Conservation (phyloP, 2,113 vertebrate genomes). For the Plectropomus leopardus region DNA sequence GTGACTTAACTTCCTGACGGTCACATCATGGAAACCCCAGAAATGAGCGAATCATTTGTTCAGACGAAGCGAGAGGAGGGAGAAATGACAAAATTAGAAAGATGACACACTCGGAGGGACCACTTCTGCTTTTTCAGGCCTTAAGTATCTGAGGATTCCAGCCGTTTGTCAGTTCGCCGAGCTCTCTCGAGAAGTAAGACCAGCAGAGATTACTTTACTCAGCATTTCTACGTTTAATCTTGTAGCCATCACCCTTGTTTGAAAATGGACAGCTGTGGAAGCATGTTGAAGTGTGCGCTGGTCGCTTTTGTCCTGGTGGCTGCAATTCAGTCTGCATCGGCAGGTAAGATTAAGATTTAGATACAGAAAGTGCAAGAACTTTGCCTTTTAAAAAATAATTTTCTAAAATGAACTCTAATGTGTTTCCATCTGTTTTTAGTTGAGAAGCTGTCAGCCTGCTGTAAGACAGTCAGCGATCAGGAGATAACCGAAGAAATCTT, state of each 20-base stretch:
- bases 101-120: constrained; percentile 25
- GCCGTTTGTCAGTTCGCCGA: not conserved
- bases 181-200: not conserved
- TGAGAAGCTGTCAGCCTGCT: constrained; percentile 58
- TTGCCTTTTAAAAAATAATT: not conserved
- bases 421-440: not conserved
- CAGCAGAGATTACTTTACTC: not conserved
- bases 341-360: constrained; percentile 30
- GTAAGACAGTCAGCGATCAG: not conserved
- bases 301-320: constrained; percentile 27
- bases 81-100: not conserved
- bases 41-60: not conserved
- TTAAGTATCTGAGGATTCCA: constrained; percentile 1
- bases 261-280: constrained; percentile 53
- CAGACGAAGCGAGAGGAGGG: not conserved
- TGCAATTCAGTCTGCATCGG: not conserved
- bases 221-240: not conserved
- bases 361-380: not conserved
- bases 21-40: constrained; percentile 29
- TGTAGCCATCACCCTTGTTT: not conserved
- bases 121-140: constrained; percentile 63
- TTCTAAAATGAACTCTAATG: accelerated
- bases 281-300: constrained; percentile 34
- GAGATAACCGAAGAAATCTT: constrained; percentile 29
- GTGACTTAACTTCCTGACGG: not conserved